Base-by-base conservation (phyloP, 2,888 invertebrate genomes). In the Apotomis turbidana region DNA sequence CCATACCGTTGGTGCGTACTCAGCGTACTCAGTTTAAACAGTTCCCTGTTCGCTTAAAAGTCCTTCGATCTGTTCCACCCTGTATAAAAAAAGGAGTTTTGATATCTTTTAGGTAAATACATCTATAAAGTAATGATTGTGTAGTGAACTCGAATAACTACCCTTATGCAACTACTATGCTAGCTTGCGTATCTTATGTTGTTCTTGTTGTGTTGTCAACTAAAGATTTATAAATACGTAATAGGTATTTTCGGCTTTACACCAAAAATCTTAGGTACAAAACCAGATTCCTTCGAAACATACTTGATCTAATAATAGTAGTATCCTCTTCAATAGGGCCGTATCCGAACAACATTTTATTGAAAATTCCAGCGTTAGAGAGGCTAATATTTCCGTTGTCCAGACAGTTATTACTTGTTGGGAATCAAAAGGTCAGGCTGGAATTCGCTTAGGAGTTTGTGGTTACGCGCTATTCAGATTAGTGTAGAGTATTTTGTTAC, bases 311-410 rank as follows among this genome's bases (percentile, higher is more conserved):
- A 10, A 49, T 49, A 49, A 36, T 64, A 64, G 41, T 55, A 55
- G 54, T 64, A 64, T 15, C 55, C 27, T 62, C 54, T 62, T 13
- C 55, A 15, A 57, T 49, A n/a, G 61, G 54, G 15, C 69, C 52
- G 38, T 15, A 57, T 46, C 55, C 61, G 69, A 54, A 49, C 55
- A 55, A 62, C 61, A 69, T 62, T 62, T 69, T 69, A 69, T 69
- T 69, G 69, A 62, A 69, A 69, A 69, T 69, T 69, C 69, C 69
- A 49, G 13, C 68, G 68, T 52, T 68, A 15, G 49, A 55, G 61
- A 68, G 61, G 46, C 68, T 61, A 69, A 62, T 69, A 62, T 62
- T 61, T 69, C 62, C 38, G 55, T 55, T 69, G 69, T 54, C 68
- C 60, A 61, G 60, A 68, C 60, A 68, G 44, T 62, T 69, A 69